Percentiles rank a stretch among this genome's conserved stretches.
phyloP scores from a whole-genome alignment of 2,888 invertebrate genomes.

The Sisyra terminalis region DNA sequence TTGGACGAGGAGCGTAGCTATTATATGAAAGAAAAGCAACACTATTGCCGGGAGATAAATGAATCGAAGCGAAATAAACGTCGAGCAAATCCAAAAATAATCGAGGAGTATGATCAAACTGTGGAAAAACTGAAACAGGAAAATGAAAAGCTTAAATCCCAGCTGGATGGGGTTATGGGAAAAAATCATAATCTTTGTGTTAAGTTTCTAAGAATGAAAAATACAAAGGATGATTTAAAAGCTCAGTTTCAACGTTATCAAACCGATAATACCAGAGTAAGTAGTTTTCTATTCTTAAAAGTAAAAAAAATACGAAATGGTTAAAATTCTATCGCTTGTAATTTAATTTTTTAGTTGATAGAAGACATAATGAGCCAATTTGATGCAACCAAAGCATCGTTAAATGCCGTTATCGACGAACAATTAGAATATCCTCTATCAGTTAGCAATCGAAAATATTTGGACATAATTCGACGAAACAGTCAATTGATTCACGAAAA shows the following conservation, averaged over 20 bases:
- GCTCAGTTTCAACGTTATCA: slow-evolving; percentile 20
- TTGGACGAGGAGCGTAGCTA: slow-evolving; percentile 35
- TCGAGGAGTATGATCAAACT: slow-evolving; percentile 19
- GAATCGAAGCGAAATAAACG: slow-evolving; percentile 22
- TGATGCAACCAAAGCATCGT: slow-evolving; percentile 19
- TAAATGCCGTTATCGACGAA: slow-evolving; percentile 20
- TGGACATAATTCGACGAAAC: slow-evolving; percentile 25
- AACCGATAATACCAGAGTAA: slow-evolving; percentile 20
- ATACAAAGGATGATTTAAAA: slow-evolving; percentile 23
- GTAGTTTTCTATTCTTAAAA: no score
- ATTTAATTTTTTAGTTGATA: slow-evolving; percentile 18
- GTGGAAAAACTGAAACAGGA: slow-evolving; percentile 22
- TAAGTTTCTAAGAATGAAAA: slow-evolving; percentile 27
- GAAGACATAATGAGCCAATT: slow-evolving; percentile 21
- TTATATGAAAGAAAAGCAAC: slow-evolving; percentile 35
- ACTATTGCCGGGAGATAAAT: slow-evolving; percentile 32
- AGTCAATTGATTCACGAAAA: slow-evolving; percentile 26
- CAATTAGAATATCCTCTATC: slow-evolving; percentile 20
- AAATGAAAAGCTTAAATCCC: slow-evolving; percentile 22
- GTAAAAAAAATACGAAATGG: no score
- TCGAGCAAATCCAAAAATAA: slow-evolving; percentile 13
- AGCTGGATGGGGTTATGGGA: slow-evolving; percentile 23
- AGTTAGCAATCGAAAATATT: slow-evolving; percentile 25
- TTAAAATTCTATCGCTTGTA: slow-evolving; percentile 1
- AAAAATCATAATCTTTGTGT: slow-evolving; percentile 28